A percentile compares a stretch with the other conserved stretches of the same genome.
Evolutionary conservation across 2,888 invertebrate genomes (phyloP).

Genomic region (Oligia fasciuncula): DNA sequence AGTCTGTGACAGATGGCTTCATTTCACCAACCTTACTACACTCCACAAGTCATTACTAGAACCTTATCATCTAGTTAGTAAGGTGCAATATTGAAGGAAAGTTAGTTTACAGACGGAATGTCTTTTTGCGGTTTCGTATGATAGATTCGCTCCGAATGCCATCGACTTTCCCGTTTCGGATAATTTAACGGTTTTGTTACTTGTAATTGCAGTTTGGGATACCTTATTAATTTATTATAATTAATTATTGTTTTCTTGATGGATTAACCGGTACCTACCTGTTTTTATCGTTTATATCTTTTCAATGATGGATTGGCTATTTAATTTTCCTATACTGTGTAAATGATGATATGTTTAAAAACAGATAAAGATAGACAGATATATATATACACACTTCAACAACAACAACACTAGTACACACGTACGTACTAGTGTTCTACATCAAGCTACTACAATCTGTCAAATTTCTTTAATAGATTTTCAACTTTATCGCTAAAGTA

Average conservation of each 20-base stretch:
- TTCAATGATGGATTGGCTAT: neutral
- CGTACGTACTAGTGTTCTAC: too few species aligned
- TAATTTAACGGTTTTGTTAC: slow-evolving; percentile 37
- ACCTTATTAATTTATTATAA: slow-evolving; percentile 2
- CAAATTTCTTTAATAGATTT: too few species aligned
- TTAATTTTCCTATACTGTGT: too few species aligned
- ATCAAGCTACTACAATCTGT: too few species aligned
- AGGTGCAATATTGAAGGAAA: slow-evolving; percentile 16
- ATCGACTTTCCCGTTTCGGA: slow-evolving; percentile 42
- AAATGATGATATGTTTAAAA: too few species aligned
- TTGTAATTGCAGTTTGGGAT: slow-evolving; percentile 28
- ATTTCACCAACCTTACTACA: slow-evolving; percentile 4
- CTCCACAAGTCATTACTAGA: neutral
- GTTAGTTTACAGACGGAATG: neutral
- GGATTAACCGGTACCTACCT: neutral
- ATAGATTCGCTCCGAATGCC: slow-evolving; percentile 56
- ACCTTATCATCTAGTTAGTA: slow-evolving; percentile 1
- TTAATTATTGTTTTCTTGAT: slow-evolving; percentile 23
- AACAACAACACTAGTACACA: too few species aligned
- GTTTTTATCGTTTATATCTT: neutral
- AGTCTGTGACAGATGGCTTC: slow-evolving; percentile 61
- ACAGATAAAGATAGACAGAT: too few species aligned
- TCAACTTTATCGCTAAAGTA: too few species aligned
- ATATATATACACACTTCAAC: too few species aligned
- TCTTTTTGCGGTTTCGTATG: slow-evolving; percentile 30